These are phyloP conservation scores for Gymnocypris eckloni DNA, from an alignment of 2,797 vertebrate genomes.

Conservation along the genomic window DNA sequence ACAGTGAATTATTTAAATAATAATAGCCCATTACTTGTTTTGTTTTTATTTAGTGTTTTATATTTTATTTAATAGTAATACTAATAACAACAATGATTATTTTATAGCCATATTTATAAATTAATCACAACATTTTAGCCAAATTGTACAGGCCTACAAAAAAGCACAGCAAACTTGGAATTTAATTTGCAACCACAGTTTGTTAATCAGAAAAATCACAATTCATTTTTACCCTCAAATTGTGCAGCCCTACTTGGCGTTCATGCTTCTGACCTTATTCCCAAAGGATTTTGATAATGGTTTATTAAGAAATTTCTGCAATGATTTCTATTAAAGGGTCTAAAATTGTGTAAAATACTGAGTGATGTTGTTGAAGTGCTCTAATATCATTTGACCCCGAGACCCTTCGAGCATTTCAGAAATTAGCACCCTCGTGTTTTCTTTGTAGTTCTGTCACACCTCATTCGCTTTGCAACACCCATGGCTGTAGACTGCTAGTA, in stretches of 20 bases:
- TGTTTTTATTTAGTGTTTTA: background rate
- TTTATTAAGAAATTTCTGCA: conserved; percentile 76
- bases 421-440: conserved; percentile 41
- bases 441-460: conserved; percentile 50
- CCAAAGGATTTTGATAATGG: conserved; percentile 54
- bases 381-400: background rate
- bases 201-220: background rate
- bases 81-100: background rate
- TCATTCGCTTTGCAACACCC: conserved; percentile 56
- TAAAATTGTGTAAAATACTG: background rate
- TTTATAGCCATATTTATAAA: background rate
- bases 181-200: background rate
- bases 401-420: conserved; percentile 55
- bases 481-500: conserved; percentile 58
- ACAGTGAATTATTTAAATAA: background rate
- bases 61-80: background rate
- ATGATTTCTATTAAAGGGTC: conserved; percentile 57
- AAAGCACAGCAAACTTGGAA: background rate
- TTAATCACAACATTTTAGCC: background rate
- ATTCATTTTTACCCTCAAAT: background rate
- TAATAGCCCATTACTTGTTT: background rate
- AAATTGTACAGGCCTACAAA: background rate
- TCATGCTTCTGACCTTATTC: conserved; percentile 57
- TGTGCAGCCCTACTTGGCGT: conserved; percentile 41
- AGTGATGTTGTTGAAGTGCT: background rate